Evolutionary conservation across 2,113 vertebrate genomes (phyloP).

Genomic region (Eira barbara): DNA sequence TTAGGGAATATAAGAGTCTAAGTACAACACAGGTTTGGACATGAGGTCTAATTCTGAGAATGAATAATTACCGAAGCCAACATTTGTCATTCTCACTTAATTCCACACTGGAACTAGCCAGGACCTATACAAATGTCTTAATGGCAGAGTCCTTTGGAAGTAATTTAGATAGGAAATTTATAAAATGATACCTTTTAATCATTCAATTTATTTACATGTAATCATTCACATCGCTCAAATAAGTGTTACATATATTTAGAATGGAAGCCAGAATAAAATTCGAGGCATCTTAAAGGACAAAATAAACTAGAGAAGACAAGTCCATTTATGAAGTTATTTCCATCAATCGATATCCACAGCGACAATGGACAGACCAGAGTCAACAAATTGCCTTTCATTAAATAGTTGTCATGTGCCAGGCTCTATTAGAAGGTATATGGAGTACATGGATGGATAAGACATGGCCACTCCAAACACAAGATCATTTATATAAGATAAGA

Average conservation of each 20-base stretch:
- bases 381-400: neutral
- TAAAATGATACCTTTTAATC: neutral
- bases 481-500: neutral
- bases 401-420: neutral
- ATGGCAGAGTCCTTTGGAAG: neutral
- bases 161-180: neutral
- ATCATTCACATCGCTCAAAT: neutral
- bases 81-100: neutral
- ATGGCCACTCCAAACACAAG: neutral
- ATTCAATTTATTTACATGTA: neutral
- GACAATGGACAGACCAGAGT: neutral
- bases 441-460: neutral
- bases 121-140: neutral
- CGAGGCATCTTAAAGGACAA: neutral
- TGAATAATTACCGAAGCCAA: neutral
- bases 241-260: neutral
- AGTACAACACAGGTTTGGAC: neutral
- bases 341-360: too few relatives aligned
- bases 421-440: neutral
- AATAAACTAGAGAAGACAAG: neutral
- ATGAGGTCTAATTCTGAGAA: neutral
- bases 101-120: neutral
- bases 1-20: neutral
- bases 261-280: neutral
- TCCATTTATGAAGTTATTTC: neutral